Percentiles rank a stretch among this genome's conserved stretches.
Conservation (phyloP, 1,140 invertebrate genomes). For the Megathymus violae region DNA sequence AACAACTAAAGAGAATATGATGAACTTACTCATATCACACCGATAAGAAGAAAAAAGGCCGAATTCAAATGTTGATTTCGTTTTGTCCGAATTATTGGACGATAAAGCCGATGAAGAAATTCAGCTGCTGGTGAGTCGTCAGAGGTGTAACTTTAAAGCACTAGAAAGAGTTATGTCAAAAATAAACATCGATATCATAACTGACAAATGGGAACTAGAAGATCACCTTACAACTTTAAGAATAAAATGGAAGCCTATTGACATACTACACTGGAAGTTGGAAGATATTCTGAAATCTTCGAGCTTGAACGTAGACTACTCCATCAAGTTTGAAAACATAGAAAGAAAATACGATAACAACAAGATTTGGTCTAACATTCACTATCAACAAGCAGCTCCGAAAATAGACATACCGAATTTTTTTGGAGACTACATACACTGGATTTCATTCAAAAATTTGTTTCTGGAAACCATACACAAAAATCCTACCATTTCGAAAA, state of each 20-base stretch:
- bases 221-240: background rate
- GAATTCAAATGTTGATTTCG: background rate
- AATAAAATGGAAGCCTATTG: background rate
- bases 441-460: slow-evolving; percentile 52
- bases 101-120: background rate
- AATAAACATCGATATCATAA: background rate
- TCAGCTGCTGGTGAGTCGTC: background rate
- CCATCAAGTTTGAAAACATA: background rate
- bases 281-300: slow-evolving; percentile 10
- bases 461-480: slow-evolving; percentile 53
- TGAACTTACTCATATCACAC: background rate
- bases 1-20: background rate
- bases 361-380: slow-evolving; percentile 28
- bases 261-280: slow-evolving; percentile 12
- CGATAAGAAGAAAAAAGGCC: background rate
- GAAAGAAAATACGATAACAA: slow-evolving; percentile 15
- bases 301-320: slow-evolving; percentile 2
- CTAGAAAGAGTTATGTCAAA: background rate
- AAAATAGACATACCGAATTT: slow-evolving; percentile 50
- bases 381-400: slow-evolving; percentile 22
- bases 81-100: slow-evolving; percentile 3
- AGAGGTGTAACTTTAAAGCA: background rate
- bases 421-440: slow-evolving; percentile 48
- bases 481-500: slow-evolving; percentile 37
- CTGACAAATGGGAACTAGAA: slow-evolving; percentile 5